These are phyloP conservation scores for Lepus townsendii DNA, from an alignment of 2,797 vertebrate genomes.

Conservation along the genomic window DNA sequence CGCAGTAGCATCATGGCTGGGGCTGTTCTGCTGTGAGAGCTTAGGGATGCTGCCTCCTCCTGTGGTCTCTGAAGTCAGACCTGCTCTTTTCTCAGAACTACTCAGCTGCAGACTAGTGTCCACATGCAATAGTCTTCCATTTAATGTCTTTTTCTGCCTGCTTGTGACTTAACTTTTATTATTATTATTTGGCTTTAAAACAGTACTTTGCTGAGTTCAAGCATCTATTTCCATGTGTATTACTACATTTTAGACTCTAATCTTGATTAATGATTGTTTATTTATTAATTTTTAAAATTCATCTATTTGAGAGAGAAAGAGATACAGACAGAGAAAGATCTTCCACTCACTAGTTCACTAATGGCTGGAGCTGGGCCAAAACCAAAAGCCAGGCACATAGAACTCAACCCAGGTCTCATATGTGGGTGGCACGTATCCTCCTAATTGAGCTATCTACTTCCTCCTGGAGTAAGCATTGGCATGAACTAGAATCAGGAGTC, in stretches of 20 bases:
- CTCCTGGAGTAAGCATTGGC: too few relatives aligned
- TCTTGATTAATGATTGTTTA: not conserved
- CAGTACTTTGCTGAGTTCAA: not conserved
- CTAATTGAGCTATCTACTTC: too few relatives aligned
- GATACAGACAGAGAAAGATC: too few relatives aligned
- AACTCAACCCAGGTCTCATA: too few relatives aligned
- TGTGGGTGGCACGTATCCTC: too few relatives aligned
- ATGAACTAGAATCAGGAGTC: too few relatives aligned
- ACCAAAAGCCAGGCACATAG: too few relatives aligned
- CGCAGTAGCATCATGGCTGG: not conserved
- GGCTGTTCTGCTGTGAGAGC: not conserved
- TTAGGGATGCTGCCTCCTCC: not conserved
- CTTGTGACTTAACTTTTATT: not conserved
- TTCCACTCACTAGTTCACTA: too few relatives aligned
- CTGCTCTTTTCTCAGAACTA: not conserved
- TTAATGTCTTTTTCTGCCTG: slow-evolving; percentile 32
- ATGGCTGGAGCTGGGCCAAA: too few relatives aligned
- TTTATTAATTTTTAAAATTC: not conserved
- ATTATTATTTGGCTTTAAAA: slow-evolving; percentile 9
- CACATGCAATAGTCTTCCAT: not conserved
- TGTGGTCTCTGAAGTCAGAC: not conserved
- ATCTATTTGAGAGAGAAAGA: too few relatives aligned
- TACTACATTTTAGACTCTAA: not conserved
- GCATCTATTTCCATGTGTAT: not conserved
- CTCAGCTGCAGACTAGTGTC: not conserved